Conservation (phyloP, 1,140 invertebrate species). For the Tetramorium parvispinum region DNA sequence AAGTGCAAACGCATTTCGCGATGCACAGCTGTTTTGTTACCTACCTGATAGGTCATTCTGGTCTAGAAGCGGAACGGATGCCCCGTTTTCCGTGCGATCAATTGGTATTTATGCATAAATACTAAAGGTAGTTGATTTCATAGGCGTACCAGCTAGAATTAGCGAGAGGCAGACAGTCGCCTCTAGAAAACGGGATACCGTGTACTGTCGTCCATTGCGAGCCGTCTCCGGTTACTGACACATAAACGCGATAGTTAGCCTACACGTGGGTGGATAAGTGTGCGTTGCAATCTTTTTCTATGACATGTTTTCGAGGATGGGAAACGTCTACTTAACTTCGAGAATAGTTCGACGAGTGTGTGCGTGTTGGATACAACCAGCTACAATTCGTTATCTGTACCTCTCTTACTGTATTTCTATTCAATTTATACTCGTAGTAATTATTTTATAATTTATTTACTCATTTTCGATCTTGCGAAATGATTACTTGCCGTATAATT, state of each 20-base stretch:
- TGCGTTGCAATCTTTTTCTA: slow-evolving; percentile 42
- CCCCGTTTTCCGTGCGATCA: slow-evolving; percentile 1
- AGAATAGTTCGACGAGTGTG: neutral
- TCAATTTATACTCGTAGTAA: neutral
- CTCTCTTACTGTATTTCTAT: neutral
- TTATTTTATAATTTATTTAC: neutral
- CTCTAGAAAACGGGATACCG: slow-evolving; percentile 4
- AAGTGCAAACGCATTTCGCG: slow-evolving; percentile 17
- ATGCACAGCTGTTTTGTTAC: slow-evolving; percentile 29
- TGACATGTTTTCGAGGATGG: slow-evolving; percentile 39
- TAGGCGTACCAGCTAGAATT: slow-evolving; percentile 4
- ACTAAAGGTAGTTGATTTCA: slow-evolving; percentile 14
- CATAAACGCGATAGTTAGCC: slow-evolving; percentile 14
- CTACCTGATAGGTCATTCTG: slow-evolving; percentile 20
- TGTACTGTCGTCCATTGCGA: neutral
- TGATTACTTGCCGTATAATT: neutral
- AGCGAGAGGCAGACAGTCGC: neutral
- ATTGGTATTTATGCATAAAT: slow-evolving; percentile 35
- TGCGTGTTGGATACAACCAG: neutral
- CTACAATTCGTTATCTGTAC: neutral
- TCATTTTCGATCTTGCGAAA: neutral
- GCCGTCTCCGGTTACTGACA: slow-evolving; percentile 34
- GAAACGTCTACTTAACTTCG: slow-evolving; percentile 16
- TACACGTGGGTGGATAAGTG: slow-evolving; percentile 45
- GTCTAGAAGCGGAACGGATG: slow-evolving; percentile 21